Percentiles rank a stretch among this genome's conserved stretches.
Conservation (phyloP, 2,113 vertebrate genomes). For the Vanacampus margaritifer region DNA sequence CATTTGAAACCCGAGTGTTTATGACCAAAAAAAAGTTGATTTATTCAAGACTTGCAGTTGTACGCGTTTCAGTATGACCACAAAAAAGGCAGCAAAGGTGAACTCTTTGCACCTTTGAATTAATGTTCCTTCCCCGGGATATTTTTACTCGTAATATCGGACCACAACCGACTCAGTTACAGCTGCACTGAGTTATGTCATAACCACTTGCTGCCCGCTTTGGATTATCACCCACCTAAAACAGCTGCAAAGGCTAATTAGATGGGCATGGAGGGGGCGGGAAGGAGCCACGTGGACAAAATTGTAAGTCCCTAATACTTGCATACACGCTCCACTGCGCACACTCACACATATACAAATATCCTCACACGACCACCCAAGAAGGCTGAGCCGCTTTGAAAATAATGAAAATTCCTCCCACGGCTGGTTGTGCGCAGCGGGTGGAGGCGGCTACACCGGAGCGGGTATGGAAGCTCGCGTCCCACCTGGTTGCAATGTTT, state of each 20-base stretch:
- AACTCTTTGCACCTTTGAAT: neutral
- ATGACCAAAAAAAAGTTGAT: neutral
- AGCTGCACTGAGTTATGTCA: constrained; percentile 35
- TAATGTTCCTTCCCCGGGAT: neutral
- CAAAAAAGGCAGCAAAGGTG: neutral
- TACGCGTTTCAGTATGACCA: neutral
- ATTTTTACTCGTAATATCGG: neutral
- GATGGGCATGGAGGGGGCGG: no score
- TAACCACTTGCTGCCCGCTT: constrained; percentile 37
- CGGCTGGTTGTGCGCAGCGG: neutral
- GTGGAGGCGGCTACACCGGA: neutral
- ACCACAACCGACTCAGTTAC: neutral
- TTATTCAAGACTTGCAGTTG: neutral
- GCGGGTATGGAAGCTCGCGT: neutral
- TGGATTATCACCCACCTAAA: constrained; percentile 52
- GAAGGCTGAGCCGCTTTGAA: constrained; percentile 1
- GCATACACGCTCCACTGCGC: neutral
- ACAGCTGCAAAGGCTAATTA: constrained; percentile 47
- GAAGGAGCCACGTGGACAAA: constrained; percentile 36
- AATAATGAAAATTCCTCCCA: neutral
- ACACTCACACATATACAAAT: neutral
- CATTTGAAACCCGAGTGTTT: no score
- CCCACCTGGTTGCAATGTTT: constrained; percentile 1
- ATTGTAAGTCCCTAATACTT: constrained; percentile 38
- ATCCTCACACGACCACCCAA: constrained; percentile 2